Percentiles rank a stretch among this genome's conserved stretches.
phyloP scores from a whole-genome alignment of 2,797 vertebrate species.

The Sylvilagus floridanus region DNA sequence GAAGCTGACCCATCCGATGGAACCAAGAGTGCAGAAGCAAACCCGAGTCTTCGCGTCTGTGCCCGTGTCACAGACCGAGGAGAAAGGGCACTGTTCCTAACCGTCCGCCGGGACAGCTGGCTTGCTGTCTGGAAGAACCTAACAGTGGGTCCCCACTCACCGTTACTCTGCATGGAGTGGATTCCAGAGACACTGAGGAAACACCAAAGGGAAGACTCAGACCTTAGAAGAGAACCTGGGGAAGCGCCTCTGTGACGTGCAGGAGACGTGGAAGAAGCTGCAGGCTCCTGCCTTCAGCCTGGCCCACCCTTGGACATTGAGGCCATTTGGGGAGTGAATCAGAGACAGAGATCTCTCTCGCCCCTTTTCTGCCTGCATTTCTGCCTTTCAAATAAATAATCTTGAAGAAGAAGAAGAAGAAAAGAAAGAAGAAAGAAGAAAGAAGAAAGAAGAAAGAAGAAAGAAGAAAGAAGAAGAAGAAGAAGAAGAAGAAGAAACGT shows the following conservation, averaged over 20 bases:
- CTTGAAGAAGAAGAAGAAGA: no score
- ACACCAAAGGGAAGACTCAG: slow-evolving; percentile 32
- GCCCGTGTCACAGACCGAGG: background rate
- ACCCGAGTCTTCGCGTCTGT: background rate
- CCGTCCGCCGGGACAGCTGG: background rate
- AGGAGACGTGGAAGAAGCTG: no score
- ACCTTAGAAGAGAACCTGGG: slow-evolving; percentile 15
- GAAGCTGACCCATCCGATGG: background rate
- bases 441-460: accelerated
- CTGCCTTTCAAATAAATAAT: no score
- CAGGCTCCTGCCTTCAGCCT: no score
- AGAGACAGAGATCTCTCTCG: no score
- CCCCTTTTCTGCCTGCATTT: no score
- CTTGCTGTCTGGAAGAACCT: slow-evolving; percentile 40
- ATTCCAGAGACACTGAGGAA: slow-evolving; percentile 34
- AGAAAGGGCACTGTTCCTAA: slow-evolving; percentile 25
- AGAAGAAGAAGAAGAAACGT: background rate
- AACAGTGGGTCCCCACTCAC: background rate
- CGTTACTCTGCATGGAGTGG: background rate
- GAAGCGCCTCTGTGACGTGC: slow-evolving; percentile 24
- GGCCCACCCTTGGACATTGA: no score
- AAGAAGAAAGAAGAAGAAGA: accelerated
- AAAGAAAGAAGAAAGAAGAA: no score
- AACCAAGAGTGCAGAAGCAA: slow-evolving; percentile 42
- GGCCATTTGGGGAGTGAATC: no score